Percentiles rank a stretch among this genome's conserved stretches.
These are phyloP conservation scores for Aspidiotus destructor DNA, from an alignment of 2,888 invertebrate genomes.

Conservation along the genomic window DNA sequence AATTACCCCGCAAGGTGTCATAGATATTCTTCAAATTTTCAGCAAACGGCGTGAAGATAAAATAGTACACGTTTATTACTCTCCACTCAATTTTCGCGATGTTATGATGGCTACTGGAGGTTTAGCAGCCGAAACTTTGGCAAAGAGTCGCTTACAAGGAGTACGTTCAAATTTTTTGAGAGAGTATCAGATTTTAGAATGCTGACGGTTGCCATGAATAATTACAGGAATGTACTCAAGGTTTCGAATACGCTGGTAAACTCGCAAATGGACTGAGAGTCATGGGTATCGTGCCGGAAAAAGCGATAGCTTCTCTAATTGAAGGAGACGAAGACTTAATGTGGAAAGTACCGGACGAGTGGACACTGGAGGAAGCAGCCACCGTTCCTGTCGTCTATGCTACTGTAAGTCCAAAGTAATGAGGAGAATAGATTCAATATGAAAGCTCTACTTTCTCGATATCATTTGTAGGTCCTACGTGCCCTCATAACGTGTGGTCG, in stretches of 20 bases:
- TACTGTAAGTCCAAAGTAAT: constrained; percentile 42
- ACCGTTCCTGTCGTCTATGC: constrained; percentile 56
- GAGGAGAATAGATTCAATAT: neutral
- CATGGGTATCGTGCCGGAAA: constrained; percentile 44
- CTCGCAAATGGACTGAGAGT: constrained; percentile 41
- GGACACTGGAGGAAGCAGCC: constrained; percentile 56
- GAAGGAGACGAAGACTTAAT: constrained; percentile 44
- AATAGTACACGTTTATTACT: constrained; percentile 55
- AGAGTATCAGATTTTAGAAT: neutral
- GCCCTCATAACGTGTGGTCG: constrained; percentile 51
- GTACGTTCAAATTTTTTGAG: constrained; percentile 40
- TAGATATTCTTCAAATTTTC: constrained; percentile 5
- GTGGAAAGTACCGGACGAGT: constrained; percentile 51
- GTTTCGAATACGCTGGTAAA: constrained; percentile 51
- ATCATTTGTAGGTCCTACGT: constrained; percentile 46
- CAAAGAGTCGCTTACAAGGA: constrained; percentile 53
- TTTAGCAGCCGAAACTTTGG: constrained; percentile 70
- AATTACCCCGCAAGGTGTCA: no score
- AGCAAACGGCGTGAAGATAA: constrained; percentile 3
- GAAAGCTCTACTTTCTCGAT: no score
- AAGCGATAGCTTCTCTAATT: constrained; percentile 49
- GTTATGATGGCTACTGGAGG: constrained; percentile 89
- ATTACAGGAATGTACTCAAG: constrained; percentile 48
- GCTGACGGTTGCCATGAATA: neutral
- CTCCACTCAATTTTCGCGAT: constrained; percentile 86